These are phyloP conservation scores for Conus betulinus DNA, from an alignment of 1,140 invertebrate species.

Conservation along the genomic window DNA sequence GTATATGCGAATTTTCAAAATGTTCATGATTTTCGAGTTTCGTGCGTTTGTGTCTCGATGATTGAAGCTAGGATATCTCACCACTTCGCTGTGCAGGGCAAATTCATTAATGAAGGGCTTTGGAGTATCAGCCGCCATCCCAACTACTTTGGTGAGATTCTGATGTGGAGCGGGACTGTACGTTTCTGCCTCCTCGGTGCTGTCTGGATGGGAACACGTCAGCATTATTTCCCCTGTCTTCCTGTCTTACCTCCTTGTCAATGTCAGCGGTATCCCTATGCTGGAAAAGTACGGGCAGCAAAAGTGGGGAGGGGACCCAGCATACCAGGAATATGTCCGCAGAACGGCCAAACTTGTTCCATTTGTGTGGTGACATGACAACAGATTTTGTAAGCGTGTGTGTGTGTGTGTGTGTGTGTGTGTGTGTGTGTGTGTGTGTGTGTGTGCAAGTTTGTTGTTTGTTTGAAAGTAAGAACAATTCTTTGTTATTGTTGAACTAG, in stretches of 20 bases:
- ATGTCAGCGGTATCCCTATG: constrained; percentile 71
- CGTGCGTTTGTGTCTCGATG: not conserved
- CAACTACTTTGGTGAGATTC: constrained; percentile 96
- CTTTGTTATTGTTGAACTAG: too few relatives aligned
- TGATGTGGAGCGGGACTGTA: constrained; percentile 96
- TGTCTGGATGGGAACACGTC: constrained; percentile 67
- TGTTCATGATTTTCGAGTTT: not conserved
- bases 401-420: too few relatives aligned
- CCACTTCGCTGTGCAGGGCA: constrained; percentile 52
- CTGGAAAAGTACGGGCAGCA: constrained; percentile 66
- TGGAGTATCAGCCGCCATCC: constrained; percentile 94
- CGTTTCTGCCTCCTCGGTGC: constrained; percentile 75
- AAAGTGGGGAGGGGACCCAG: constrained; percentile 67
- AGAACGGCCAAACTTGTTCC: constrained; percentile 71
- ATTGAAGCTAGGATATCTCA: not conserved
- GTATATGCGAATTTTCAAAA: not conserved
- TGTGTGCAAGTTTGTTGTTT: too few relatives aligned
- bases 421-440: too few relatives aligned
- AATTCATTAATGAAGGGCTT: constrained; percentile 79
- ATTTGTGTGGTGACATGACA: constrained; percentile 59
- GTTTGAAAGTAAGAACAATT: too few relatives aligned
- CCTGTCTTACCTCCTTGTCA: constrained; percentile 65
- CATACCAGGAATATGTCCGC: constrained; percentile 66
- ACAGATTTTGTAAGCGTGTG: not conserved
- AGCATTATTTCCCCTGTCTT: constrained; percentile 72